A percentile compares a stretch with the other conserved stretches of the same genome.
These are phyloP conservation scores for Graphium colonna DNA, from an alignment of 2,888 invertebrate genomes.

Conservation along the genomic window DNA sequence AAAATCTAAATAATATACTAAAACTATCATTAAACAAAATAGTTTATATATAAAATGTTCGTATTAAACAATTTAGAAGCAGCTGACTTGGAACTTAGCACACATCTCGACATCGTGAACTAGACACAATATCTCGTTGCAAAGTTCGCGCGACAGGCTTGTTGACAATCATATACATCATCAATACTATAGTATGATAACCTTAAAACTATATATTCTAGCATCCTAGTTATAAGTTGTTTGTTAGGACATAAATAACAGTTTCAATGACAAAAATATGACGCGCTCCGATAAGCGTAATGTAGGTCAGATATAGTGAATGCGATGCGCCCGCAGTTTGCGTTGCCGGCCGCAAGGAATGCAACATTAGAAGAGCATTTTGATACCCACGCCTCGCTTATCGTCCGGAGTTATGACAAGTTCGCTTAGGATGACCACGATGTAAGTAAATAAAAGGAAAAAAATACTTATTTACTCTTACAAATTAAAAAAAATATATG, in stretches of 20 bases:
- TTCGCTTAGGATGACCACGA: constrained; percentile 2
- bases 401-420: constrained; percentile 29
- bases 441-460: no score
- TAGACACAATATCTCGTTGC: not conserved
- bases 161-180: no score
- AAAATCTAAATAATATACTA: no score
- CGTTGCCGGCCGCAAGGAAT: constrained; percentile 32
- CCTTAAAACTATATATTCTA: no score
- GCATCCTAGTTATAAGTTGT: not conserved
- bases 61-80: no score
- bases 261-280: constrained; percentile 37
- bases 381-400: constrained; percentile 33
- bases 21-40: no score
- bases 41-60: no score
- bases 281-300: constrained; percentile 51
- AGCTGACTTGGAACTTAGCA: no score
- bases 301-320: constrained; percentile 54
- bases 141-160: no score
- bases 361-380: constrained; percentile 48
- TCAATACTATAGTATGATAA: no score
- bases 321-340: constrained; percentile 14
- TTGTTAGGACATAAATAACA: constrained; percentile 17
- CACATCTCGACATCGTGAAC: no score
- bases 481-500: not conserved
- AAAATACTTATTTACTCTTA: not conserved